phyloP scores from a whole-genome alignment of 1,140 invertebrate genomes.

The Drosophila rhopaloa region DNA sequence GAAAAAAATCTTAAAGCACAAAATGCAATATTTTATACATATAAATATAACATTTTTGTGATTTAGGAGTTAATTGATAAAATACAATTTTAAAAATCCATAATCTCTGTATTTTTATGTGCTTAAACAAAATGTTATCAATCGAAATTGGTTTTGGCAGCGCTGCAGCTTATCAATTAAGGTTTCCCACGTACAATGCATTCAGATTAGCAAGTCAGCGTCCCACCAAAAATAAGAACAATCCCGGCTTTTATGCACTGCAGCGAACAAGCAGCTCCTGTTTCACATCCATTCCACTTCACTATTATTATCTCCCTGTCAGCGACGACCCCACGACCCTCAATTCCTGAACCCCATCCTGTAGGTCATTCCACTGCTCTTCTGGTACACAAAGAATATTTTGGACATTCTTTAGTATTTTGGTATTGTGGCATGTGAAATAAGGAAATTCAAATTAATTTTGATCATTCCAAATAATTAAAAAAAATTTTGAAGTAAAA shows the following conservation, averaged over 20 bases:
- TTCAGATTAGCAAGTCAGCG: slow-evolving; percentile 23
- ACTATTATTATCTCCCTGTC: slow-evolving; percentile 40
- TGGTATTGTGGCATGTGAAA: too few species aligned
- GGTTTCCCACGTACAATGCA: slow-evolving; percentile 23
- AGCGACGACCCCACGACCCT: slow-evolving; percentile 31
- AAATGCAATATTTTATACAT: too few species aligned
- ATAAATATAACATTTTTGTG: too few species aligned
- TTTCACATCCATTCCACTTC: slow-evolving; percentile 13
- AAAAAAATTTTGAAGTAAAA: too few species aligned
- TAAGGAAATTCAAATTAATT: too few species aligned
- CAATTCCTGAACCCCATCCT: slow-evolving; percentile 7
- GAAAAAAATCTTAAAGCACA: too few species aligned
- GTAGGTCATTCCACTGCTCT: slow-evolving; percentile 24
- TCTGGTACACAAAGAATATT: neutral
- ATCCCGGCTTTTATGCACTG: slow-evolving; percentile 23
- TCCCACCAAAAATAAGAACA: slow-evolving; percentile 15
- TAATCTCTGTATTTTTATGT: neutral
- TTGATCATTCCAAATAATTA: too few species aligned
- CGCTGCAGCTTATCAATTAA: slow-evolving; percentile 29
- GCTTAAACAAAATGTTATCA: neutral
- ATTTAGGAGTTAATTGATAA: too few species aligned
- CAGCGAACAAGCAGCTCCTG: slow-evolving; percentile 2
- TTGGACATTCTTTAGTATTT: too few species aligned
- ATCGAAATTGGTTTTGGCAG: slow-evolving; percentile 14
- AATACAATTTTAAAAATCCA: neutral